These are phyloP conservation scores for Collichthys lucidus DNA, from an alignment of 2,113 vertebrate species.

Conservation along the genomic window DNA sequence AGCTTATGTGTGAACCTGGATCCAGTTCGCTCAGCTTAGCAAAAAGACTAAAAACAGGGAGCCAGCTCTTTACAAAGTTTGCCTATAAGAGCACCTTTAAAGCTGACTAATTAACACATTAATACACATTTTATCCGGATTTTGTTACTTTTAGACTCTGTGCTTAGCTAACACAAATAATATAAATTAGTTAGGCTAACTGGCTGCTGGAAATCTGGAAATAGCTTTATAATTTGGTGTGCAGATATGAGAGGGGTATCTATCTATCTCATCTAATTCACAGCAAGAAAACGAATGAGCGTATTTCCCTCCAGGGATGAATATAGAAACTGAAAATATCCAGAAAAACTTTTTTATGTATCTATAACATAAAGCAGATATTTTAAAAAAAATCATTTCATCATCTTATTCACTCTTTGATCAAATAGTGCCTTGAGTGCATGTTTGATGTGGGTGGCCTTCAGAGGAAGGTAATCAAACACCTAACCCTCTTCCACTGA, in stretches of 20 bases:
- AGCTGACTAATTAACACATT: not conserved
- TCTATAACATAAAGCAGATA: not conserved
- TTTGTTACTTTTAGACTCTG: not conserved
- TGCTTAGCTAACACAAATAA: not conserved
- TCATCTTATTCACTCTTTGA: not conserved
- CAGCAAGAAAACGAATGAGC: not conserved
- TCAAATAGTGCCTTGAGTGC: not conserved
- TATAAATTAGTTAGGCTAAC: not conserved
- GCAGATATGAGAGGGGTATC: not conserved
- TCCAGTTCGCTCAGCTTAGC: not conserved
- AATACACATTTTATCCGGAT: not conserved
- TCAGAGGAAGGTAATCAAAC: not conserved
- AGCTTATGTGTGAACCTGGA: not conserved
- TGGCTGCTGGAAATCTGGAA: not conserved
- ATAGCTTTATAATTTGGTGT: not conserved
- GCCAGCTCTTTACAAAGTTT: not conserved
- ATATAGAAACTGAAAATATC: not conserved
- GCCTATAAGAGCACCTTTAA: not conserved
- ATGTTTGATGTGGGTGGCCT: conserved; percentile 34
- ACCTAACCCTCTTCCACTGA: conserved; percentile 27
- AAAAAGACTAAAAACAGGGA: not conserved
- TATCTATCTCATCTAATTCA: not conserved
- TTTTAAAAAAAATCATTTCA: too few species aligned
- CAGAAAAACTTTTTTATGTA: not conserved
- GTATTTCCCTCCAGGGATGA: not conserved